Conservation (phyloP, 2,888 invertebrate genomes). For the Pyrrhosoma nymphula region DNA sequence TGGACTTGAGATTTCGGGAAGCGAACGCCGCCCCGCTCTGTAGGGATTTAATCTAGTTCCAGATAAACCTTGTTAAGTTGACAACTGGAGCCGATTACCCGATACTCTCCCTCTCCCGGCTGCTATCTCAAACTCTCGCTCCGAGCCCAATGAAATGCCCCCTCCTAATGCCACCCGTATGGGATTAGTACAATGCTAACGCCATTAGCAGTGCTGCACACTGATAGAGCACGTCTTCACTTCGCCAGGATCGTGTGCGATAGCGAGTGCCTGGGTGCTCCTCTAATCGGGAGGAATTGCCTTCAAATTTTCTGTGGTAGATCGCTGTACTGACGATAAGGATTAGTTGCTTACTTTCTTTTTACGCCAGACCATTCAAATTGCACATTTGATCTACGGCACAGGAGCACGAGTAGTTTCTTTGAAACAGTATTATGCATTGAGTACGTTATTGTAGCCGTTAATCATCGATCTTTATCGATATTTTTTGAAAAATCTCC, state of each 20-base stretch:
- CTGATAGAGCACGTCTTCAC: neutral
- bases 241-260: neutral
- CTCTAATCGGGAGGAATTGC: neutral
- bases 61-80: conserved; percentile 57
- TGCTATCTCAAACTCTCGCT: neutral
- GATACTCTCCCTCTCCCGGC: neutral
- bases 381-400: too few relatives aligned
- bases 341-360: too few relatives aligned
- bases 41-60: conserved; percentile 49
- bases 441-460: too few relatives aligned
- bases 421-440: too few relatives aligned
- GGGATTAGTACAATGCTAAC: conserved; percentile 18
- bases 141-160: neutral
- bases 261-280: neutral
- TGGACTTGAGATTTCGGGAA: neutral
- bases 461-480: too few relatives aligned
- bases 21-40: neutral
- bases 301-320: too few relatives aligned
- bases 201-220: conserved; percentile 17
- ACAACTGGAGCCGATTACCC: conserved; percentile 36
- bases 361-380: too few relatives aligned
- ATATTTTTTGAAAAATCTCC: too few relatives aligned
- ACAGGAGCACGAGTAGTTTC: too few relatives aligned
- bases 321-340: too few relatives aligned
- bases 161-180: neutral